phyloP scores from a whole-genome alignment of 2,888 invertebrate species.

The Cryptus armator region DNA sequence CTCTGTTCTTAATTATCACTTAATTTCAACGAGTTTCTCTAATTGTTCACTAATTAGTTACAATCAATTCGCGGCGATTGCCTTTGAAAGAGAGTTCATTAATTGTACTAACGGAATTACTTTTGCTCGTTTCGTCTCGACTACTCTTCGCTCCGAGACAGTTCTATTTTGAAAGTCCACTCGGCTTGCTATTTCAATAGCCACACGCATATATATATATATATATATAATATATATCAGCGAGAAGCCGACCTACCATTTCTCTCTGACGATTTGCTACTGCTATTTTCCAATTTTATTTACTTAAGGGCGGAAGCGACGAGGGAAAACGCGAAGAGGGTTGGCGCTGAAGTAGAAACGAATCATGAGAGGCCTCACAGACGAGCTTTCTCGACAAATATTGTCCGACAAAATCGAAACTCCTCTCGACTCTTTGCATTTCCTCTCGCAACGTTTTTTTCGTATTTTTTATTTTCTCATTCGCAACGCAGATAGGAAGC shows the following conservation, averaged over 20 bases:
- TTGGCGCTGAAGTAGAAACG: slow-evolving; percentile 54
- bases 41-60: slow-evolving; percentile 46
- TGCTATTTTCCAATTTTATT: slow-evolving; percentile 50
- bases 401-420: slow-evolving; percentile 69
- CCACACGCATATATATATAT: background rate
- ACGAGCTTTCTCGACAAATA: slow-evolving; percentile 68
- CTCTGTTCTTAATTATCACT: slow-evolving; percentile 41
- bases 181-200: background rate
- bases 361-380: slow-evolving; percentile 51
- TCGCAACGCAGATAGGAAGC: slow-evolving; percentile 37
- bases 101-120: slow-evolving; percentile 31
- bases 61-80: slow-evolving; percentile 45
- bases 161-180: slow-evolving; percentile 28
- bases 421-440: slow-evolving; percentile 43
- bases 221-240: background rate
- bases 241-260: background rate
- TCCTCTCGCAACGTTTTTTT: slow-evolving; percentile 15
- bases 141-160: background rate
- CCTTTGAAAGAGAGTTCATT: slow-evolving; percentile 16
- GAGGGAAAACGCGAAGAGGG: slow-evolving; percentile 19
- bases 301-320: slow-evolving; percentile 38
- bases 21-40: slow-evolving; percentile 22
- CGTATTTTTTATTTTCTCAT: slow-evolving; percentile 16
- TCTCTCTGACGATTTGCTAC: slow-evolving; percentile 6
- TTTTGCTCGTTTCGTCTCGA: slow-evolving; percentile 24